Evolutionary conservation across 2,888 invertebrate genomes (phyloP).

Genomic region (Ectemnius continuus): DNA sequence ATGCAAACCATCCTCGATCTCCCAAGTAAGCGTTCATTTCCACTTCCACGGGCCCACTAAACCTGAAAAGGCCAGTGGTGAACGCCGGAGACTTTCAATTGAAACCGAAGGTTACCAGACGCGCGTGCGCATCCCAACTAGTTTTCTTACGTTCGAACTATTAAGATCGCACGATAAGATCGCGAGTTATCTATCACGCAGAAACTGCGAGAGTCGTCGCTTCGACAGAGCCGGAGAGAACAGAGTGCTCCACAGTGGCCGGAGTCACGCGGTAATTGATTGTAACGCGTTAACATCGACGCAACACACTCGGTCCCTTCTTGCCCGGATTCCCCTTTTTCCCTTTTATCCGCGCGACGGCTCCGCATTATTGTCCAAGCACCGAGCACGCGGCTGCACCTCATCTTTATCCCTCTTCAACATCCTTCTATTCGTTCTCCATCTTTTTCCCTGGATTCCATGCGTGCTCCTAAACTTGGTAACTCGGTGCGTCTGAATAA

Average conservation of each 20-base stretch:
- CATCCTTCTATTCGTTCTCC: background rate
- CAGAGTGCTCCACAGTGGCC: constrained; percentile 29
- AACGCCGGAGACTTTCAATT: constrained; percentile 19
- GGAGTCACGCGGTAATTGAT: constrained; percentile 49
- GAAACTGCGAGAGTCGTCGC: constrained; percentile 44
- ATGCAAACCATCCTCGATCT: constrained; percentile 14
- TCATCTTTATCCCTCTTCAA: background rate
- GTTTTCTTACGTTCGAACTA: constrained; percentile 35
- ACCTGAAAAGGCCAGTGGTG: background rate
- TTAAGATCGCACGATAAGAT: constrained; percentile 48
- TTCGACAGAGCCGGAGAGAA: constrained; percentile 9
- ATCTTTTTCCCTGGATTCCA: background rate
- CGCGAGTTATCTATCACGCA: constrained; percentile 57
- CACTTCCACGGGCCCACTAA: background rate
- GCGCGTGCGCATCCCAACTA: constrained; percentile 25
- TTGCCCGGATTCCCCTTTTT: constrained; percentile 16
- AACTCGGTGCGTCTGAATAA: background rate
- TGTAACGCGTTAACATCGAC: constrained; percentile 35
- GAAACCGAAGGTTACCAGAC: constrained; percentile 19
- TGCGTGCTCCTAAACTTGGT: background rate
- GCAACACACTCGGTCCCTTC: constrained; percentile 24
- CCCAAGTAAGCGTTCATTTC: background rate
- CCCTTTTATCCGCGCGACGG: constrained; percentile 4
- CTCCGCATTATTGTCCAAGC: background rate
- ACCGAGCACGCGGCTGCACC: background rate